Conservation (phyloP, 2,113 vertebrate species). For the Dunckerocampus dactyliophorus region DNA sequence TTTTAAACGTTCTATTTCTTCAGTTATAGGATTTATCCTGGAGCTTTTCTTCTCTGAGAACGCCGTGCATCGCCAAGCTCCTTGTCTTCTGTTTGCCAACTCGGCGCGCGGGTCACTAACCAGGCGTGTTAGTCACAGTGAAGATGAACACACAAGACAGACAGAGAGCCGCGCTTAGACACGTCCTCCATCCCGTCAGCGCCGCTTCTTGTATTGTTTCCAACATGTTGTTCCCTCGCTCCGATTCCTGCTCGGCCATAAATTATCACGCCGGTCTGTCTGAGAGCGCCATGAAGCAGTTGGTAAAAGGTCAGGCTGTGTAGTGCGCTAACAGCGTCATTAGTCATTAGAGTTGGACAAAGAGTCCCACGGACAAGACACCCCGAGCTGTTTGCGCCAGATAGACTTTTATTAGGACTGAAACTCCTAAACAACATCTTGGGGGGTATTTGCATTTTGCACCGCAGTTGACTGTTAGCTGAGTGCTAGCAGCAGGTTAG, state of each 20-base stretch:
- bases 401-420: conserved; percentile 39
- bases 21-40: too few relatives aligned
- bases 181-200: neutral
- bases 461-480: too few relatives aligned
- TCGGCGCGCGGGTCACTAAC: conserved; percentile 13
- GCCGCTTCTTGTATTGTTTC: neutral
- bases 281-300: conserved; percentile 43
- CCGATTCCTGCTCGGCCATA: conserved; percentile 40
- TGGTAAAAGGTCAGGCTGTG: conserved; percentile 68
- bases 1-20: too few relatives aligned
- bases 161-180: neutral
- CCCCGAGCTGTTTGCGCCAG: conserved; percentile 55
- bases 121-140: neutral
- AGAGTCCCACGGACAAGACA: conserved; percentile 48
- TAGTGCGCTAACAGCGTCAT: conserved; percentile 64
- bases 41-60: conserved; percentile 1
- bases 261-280: conserved; percentile 54
- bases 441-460: too few relatives aligned
- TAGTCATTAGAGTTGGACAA: conserved; percentile 61
- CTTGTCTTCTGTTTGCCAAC: conserved; percentile 8
- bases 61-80: conserved; percentile 13
- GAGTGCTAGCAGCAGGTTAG: too few relatives aligned
- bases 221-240: conserved; percentile 18
- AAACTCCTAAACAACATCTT: too few relatives aligned
- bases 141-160: neutral